Percentiles rank a stretch among this genome's conserved stretches.
Conservation (phyloP, 2,113 vertebrate species). For the Dasypus novemcinctus region DNA sequence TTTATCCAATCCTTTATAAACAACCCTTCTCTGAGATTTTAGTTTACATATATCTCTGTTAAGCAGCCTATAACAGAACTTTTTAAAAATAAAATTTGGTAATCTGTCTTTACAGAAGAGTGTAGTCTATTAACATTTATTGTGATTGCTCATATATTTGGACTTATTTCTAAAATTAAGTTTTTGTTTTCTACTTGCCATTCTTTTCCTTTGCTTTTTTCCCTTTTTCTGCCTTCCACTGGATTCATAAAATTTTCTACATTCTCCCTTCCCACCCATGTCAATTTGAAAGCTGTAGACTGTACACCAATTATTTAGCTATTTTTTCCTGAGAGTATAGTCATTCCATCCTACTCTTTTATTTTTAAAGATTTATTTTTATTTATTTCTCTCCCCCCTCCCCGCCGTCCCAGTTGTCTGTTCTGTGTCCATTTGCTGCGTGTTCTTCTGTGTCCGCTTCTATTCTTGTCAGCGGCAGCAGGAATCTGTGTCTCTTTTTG, state of each 20-base stretch:
- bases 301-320: neutral
- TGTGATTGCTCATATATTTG: neutral
- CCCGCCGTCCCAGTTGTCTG: no score
- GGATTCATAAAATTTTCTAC: neutral
- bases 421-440: no score
- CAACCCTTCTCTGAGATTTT: neutral
- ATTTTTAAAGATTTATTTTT: no score
- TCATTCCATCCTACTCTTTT: neutral
- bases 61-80: neutral
- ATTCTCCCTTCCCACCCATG: neutral
- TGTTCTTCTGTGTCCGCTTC: no score
- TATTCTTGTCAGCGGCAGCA: no score
- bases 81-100: neutral
- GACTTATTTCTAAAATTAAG: neutral
- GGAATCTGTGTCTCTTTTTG: no score
- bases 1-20: neutral
- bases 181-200: conserved; percentile 1
- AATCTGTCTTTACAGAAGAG: neutral
- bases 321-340: neutral
- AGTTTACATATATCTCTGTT: neutral
- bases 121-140: neutral
- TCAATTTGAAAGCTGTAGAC: neutral
- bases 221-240: neutral
- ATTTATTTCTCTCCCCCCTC: no score
- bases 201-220: neutral